Percentiles rank a stretch among this genome's conserved stretches.
These are phyloP conservation scores for Amiota minor DNA, from an alignment of 2,888 invertebrate genomes.

Conservation along the genomic window DNA sequence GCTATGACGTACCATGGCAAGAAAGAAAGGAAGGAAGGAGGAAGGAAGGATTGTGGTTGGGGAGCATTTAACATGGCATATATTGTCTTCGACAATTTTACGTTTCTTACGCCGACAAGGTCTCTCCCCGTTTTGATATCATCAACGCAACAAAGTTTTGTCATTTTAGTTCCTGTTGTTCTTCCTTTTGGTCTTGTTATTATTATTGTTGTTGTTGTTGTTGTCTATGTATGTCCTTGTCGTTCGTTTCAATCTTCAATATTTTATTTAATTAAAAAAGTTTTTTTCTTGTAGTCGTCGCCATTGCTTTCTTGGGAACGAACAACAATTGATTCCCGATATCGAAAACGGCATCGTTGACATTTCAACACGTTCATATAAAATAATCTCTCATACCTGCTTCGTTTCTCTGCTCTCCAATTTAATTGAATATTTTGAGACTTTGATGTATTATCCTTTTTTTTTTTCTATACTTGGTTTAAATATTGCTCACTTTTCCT, in stretches of 20 bases:
- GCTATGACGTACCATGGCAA: too few species aligned
- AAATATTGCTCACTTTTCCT: background rate
- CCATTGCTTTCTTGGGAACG: conserved; percentile 43
- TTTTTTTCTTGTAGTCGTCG: conserved; percentile 32
- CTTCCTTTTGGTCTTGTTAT: background rate
- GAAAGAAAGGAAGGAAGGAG: too few species aligned
- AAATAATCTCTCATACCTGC: background rate
- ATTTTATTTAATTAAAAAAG: conserved; percentile 64
- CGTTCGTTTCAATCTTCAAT: conserved; percentile 38
- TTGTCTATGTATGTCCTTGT: background rate
- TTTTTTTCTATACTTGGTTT: background rate
- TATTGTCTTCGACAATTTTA: conserved; percentile 25
- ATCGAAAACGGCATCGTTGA: conserved; percentile 49
- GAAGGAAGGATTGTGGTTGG: background rate
- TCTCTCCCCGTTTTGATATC: background rate
- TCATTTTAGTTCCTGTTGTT: background rate
- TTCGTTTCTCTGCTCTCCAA: background rate
- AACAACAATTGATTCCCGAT: conserved; percentile 58
- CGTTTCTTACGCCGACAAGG: background rate
- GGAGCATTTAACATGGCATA: conserved; percentile 16
- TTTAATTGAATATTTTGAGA: conserved; percentile 24
- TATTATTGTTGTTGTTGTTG: background rate
- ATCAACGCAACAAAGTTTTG: background rate
- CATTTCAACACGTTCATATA: conserved; percentile 58
- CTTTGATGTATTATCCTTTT: background rate